phyloP scores from a whole-genome alignment of 1,140 invertebrate species.

The Phymorhynchus buccinoides region DNA sequence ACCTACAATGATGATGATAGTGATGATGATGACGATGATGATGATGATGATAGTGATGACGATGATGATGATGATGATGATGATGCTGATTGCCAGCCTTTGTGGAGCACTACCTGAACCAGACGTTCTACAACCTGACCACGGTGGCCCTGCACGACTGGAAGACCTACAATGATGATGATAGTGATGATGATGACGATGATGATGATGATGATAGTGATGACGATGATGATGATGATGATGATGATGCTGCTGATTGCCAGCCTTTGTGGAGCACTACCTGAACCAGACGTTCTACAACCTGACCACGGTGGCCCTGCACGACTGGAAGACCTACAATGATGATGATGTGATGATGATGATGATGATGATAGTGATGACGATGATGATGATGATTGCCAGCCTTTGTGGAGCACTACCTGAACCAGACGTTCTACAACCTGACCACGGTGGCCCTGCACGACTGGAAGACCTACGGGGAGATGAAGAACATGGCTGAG shows the following conservation, averaged over 20 bases:
- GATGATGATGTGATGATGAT: too few relatives aligned
- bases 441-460: conserved; percentile 96
- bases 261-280: conserved; percentile 88
- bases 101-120: conserved; percentile 93
- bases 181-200: too few relatives aligned
- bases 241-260: too few relatives aligned
- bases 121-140: conserved; percentile 97
- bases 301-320: conserved; percentile 94
- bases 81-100: conserved; percentile 77
- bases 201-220: too few relatives aligned
- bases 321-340: conserved; percentile 98
- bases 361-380: too few relatives aligned
- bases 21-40: not conserved
- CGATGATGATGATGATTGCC: too few relatives aligned
- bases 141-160: conserved; percentile 97
- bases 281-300: conserved; percentile 97
- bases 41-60: conserved; percentile 9
- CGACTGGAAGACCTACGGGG: conserved; percentile 97
- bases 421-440: conserved; percentile 97
- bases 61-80: too few relatives aligned
- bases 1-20: too few relatives aligned
- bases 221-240: too few relatives aligned
- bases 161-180: conserved; percentile 97
- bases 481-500: conserved; percentile 94
- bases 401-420: conserved; percentile 88